phyloP scores from a whole-genome alignment of 2,113 vertebrate species.

The Saimiri boliviensis region DNA sequence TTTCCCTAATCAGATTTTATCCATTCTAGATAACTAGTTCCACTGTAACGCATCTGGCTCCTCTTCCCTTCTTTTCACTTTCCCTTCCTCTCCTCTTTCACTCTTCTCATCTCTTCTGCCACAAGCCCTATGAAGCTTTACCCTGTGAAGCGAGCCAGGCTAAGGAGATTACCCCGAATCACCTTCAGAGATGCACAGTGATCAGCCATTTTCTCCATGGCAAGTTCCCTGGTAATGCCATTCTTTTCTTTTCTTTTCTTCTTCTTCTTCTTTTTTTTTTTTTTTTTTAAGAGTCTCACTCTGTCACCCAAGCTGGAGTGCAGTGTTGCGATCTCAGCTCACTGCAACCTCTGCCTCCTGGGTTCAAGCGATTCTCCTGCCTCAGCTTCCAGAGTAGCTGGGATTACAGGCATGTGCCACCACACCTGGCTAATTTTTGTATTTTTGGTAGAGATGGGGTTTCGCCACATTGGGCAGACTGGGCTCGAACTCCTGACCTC shows the following conservation, averaged over 20 bases:
- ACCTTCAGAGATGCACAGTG: neutral
- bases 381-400: neutral
- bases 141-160: neutral
- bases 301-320: neutral
- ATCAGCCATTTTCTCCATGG: neutral
- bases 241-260: neutral
- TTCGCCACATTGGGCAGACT: neutral
- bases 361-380: neutral
- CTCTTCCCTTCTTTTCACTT: neutral
- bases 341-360: neutral
- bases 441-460: neutral
- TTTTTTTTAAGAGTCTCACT: neutral
- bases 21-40: neutral
- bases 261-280: neutral
- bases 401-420: neutral
- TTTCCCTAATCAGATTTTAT: neutral
- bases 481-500: neutral
- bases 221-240: neutral
- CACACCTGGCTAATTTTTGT: neutral
- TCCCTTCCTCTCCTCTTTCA: neutral
- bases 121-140: neutral
- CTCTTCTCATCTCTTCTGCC: neutral
- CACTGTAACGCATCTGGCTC: neutral
- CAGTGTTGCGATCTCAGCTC: neutral
- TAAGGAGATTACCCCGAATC: neutral